Conservation (phyloP, 1,140 invertebrate genomes). For the Pseudomyrmex cubaensis region DNA sequence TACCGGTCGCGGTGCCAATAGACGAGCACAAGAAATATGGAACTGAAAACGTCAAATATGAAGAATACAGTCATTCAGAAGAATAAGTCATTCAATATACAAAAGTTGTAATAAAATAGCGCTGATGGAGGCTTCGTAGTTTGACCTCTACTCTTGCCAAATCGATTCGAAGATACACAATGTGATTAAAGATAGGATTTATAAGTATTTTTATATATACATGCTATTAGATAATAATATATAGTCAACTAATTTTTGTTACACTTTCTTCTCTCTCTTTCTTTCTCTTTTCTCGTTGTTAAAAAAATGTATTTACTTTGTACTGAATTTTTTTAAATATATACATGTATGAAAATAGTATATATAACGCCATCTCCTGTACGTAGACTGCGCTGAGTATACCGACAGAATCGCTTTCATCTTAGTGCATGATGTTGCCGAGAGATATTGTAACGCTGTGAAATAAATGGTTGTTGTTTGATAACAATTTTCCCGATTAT, state of each 20-base stretch:
- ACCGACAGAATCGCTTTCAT: background rate
- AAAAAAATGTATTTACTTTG: background rate
- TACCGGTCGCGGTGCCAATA: slow-evolving; percentile 86
- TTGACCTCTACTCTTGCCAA: too few species aligned
- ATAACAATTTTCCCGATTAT: slow-evolving; percentile 1
- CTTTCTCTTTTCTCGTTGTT: too few species aligned
- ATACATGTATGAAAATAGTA: background rate
- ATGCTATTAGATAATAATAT: background rate
- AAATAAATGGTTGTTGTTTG: slow-evolving; percentile 2
- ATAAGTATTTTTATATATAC: background rate
- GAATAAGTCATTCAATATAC: background rate
- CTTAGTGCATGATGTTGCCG: background rate
- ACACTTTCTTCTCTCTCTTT: background rate
- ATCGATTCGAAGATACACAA: too few species aligned
- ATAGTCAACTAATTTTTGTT: slow-evolving; percentile 13
- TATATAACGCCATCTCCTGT: slow-evolving; percentile 21
- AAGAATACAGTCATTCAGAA: slow-evolving; percentile 5
- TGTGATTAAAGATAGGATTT: background rate
- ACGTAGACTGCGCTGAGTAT: background rate
- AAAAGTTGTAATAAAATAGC: background rate
- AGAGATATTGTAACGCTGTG: slow-evolving; percentile 16
- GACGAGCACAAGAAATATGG: slow-evolving; percentile 70
- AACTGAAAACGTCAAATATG: background rate
- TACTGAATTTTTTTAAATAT: background rate
- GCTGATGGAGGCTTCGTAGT: too few species aligned